Base-by-base conservation (phyloP, 2,888 invertebrate genomes). In the Portevinia maculata region DNA sequence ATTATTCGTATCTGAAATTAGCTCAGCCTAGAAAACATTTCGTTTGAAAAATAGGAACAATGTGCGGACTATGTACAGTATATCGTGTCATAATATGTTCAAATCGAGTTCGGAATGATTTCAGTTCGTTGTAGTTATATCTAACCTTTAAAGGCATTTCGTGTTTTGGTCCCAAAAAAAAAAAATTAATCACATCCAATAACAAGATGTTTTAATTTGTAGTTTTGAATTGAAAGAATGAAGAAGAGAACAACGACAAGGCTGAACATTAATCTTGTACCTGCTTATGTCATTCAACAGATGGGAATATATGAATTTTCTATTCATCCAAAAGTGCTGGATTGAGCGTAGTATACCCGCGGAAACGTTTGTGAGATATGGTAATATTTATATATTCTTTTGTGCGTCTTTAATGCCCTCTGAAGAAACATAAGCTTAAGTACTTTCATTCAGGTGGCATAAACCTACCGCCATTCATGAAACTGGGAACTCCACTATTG, bases 241-340 rank as follows among this genome's bases (percentile, higher is more conserved):
- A 37, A 70, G 17, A 9, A 34, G 3, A 70, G 8, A 37, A 57
- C 2, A 50, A 62, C 15, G 8, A 21, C 32, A 28, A 17, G 21
- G 55, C 52, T 41, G 37, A 39, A 71, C 52, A 71, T 52, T 44
- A 75, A 67, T 59, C 67, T 67, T 59, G 59, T 76, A 76, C 76
- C 69, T 76, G 75, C 46, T 46, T 34, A 37, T 67, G 59, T 76
- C 76, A 55, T 69, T 69, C 44, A 69, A 30, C 28, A 48, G 53
- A 65, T 75, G 39, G 59, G 21, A 32, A 59, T 70, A 19, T 28
- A 46, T 69, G 24, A 21, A 8, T 17, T 64, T 60, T 52, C 37
- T 24, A 11, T 28, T 46, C 15, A 62, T 41, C 39, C n/a, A n/a
- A 75, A 46, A 50, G 37, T 65, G 50, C 52, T 57, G 65, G 57